A percentile compares a stretch with the other conserved stretches of the same genome.
Conservation (phyloP, 2,888 invertebrate genomes). For the Autographa gamma region DNA sequence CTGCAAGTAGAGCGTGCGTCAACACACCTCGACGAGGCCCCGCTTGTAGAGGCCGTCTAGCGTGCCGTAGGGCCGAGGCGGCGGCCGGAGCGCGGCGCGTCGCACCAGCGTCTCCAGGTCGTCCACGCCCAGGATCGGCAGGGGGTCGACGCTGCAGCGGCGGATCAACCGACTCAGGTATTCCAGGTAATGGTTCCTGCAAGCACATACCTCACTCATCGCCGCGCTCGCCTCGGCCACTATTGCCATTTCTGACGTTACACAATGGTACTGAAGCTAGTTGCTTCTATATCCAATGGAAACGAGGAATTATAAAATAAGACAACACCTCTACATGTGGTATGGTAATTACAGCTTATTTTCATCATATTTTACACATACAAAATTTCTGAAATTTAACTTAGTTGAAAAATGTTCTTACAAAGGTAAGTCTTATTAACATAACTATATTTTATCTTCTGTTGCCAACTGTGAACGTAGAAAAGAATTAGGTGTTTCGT, state of each 20-base stretch:
- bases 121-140: constrained; percentile 92
- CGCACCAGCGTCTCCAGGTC: constrained; percentile 95
- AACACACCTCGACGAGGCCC: constrained; percentile 90
- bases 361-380: too few relatives aligned
- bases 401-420: too few relatives aligned
- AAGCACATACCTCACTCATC: constrained; percentile 79
- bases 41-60: constrained; percentile 91
- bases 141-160: constrained; percentile 92
- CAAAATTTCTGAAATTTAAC: too few relatives aligned
- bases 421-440: too few relatives aligned
- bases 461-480: too few relatives aligned
- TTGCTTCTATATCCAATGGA: neutral
- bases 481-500: too few relatives aligned
- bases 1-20: constrained; percentile 87
- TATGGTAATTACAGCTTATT: neutral
- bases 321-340: neutral
- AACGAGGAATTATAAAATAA: neutral
- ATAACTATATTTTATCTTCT: too few relatives aligned
- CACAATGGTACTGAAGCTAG: neutral
- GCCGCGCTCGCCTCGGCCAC: constrained; percentile 62
- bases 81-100: constrained; percentile 92
- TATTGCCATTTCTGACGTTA: constrained; percentile 7
- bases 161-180: constrained; percentile 94
- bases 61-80: constrained; percentile 93
- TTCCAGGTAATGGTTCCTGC: constrained; percentile 96